Base-by-base conservation (phyloP, 2,888 invertebrate genomes). In the Patella depressa region DNA sequence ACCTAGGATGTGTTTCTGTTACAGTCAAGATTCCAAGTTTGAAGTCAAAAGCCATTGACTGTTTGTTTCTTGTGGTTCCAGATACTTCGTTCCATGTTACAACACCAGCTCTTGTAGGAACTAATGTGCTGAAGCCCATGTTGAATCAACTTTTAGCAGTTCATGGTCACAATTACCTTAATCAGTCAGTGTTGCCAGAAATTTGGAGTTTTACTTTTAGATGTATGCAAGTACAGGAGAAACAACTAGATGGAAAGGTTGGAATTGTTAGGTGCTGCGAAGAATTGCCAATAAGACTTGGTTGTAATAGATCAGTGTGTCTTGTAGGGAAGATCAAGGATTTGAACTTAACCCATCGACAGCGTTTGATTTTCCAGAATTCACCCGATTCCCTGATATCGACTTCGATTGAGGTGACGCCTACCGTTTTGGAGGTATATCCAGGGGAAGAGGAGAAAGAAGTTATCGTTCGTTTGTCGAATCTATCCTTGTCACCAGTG, bases 41-140 rank as follows among this genome's bases (percentile, higher is more conserved):
- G 0, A 65, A 65, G n/a, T 65, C 65, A 19, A 17, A 65, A n/a
- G 65, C 19, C 11, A 19, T 65, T n/a, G 65, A 65, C 65, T 65
- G 65, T 65, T 65, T 65, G 65, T 65, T 65, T n/a, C n/a, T 65
- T n/a, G 65, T 65, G 65, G 65, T 65, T 65, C 65, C 65, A 65
- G 65, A 65, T 24, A 65, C 65, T 11, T n/a, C 65, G 7, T 65
- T 65, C 24, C 65, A 65, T 24, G 24, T 9, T 11, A 24, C 65
- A 19, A 65, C n/a, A 19, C 65, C 65, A 65, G 65, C 24, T 65
- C 65, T 65, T n/a, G 24, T 65, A 65, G 19, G n/a, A n/a, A 65
- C 65, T n/a, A 65, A 65, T 65, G 65, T 65, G 7, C 24, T 65
- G n/a, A 65, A 65, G 4, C n/a, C 65, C n/a, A 34, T 34, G 34